Evolutionary conservation across 2,888 invertebrate species (phyloP), one percentile per base, ranked within the genome.

Genomic region (Heliconius ismenius): DNA sequence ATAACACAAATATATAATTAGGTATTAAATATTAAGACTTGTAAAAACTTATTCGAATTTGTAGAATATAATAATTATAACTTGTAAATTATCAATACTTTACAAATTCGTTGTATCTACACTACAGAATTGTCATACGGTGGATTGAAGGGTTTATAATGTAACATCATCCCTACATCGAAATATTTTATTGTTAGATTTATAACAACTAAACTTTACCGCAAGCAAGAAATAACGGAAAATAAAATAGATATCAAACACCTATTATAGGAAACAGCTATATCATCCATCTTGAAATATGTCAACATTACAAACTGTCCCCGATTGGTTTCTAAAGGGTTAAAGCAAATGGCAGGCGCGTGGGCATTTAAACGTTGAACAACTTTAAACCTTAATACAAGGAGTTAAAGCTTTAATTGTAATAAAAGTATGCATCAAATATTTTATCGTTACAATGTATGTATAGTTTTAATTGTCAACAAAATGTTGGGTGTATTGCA

Each of bases 301-400:
- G 83, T 83, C 83, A 81, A 80, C 82, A 81, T 78, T 79, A 83
- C 83, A 82, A 81, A 82, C 79, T 78, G 79, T 79, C 77, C 77
- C 64, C 70, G 62, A 77, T 68, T 26, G 73, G 72, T 76, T 76
- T 70, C 70, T 69, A 76, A 82, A 83, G 83, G 82, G 83, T 83
- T 83, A 80, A 62, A 74, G 67, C 64, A 62, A 77, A 70, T 75
- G 64, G 75, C 73, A 75, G 62, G 70, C 79, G 74, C 78, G 73
- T 76, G 79, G 24, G 63, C 76, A 76, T 68, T 78, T 58, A 65
- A 64, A 2, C 15, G 3, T 39, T 72, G 64, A 49, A n/a, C 54
- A 39, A 58, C 26, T 39, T 54, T 32, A 76, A 39, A 11, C 64
- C 15, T 18, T 24, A 26, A 49, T 26, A 49, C 62, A 32, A 1